phyloP scores from a whole-genome alignment of 2,113 vertebrate species.

The Heterotis niloticus region DNA sequence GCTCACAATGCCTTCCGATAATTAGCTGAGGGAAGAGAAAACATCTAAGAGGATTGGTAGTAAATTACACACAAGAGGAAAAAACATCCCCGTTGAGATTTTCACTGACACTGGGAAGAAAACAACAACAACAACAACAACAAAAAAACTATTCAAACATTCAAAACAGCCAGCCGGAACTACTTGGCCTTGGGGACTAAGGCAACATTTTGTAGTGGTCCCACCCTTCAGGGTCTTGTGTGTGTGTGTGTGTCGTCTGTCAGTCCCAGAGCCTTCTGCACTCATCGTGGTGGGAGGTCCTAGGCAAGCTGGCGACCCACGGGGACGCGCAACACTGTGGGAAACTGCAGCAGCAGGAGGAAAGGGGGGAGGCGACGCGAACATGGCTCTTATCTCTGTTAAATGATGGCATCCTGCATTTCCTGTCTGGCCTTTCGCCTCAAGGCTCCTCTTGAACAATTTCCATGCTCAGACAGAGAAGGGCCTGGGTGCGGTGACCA shows the following conservation, averaged over 20 bases:
- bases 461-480: slow-evolving; percentile 34
- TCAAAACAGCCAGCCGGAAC: background rate
- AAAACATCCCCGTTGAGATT: background rate
- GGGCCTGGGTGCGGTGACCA: background rate
- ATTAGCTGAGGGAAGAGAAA: slow-evolving; percentile 44
- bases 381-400: slow-evolving; percentile 54
- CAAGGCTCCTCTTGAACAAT: slow-evolving; percentile 49
- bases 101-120: background rate
- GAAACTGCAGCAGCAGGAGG: background rate
- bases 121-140: no score
- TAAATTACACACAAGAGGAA: slow-evolving; percentile 38
- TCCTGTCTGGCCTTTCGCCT: slow-evolving; percentile 61
- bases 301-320: background rate
- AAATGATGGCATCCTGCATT: slow-evolving; percentile 45
- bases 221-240: slow-evolving; percentile 14
- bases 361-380: background rate
- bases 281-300: background rate
- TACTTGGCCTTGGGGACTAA: slow-evolving; percentile 39
- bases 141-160: background rate
- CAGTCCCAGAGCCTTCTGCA: background rate
- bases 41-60: slow-evolving; percentile 41
- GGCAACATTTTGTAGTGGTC: slow-evolving; percentile 28
- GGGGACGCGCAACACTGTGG: background rate
- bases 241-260: background rate
- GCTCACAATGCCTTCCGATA: slow-evolving; percentile 54